A percentile compares a stretch with the other conserved stretches of the same genome.
Conservation (phyloP, 2,113 vertebrate genomes). For the Oreochromis aureus region DNA sequence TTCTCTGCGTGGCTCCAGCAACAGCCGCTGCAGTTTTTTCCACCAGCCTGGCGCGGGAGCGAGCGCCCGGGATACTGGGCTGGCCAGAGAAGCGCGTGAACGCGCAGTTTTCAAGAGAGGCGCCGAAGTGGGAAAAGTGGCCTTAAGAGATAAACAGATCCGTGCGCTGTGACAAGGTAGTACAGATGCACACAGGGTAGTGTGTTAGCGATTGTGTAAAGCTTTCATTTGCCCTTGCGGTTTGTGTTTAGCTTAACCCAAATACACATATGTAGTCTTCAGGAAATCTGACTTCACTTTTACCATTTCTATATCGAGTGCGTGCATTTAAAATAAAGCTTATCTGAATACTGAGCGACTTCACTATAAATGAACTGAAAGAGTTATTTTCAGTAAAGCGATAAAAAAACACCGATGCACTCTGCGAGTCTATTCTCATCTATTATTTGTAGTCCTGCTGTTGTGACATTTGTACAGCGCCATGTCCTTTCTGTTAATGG, state of each 20-base stretch:
- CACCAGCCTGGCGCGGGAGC: conserved; percentile 47
- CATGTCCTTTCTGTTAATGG: background rate
- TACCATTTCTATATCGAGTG: background rate
- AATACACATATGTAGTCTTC: background rate
- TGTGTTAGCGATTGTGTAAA: background rate
- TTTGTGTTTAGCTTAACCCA: background rate
- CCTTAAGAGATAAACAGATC: background rate
- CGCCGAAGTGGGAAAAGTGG: background rate
- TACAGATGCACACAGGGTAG: background rate
- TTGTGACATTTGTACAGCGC: background rate
- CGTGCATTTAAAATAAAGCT: background rate
- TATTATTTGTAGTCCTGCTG: background rate
- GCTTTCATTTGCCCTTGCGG: background rate
- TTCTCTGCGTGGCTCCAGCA: conserved; percentile 50
- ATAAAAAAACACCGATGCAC: background rate
- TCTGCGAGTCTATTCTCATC: background rate
- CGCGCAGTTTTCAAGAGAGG: conserved; percentile 31
- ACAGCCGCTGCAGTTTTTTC: conserved; percentile 63
- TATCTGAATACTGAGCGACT: background rate
- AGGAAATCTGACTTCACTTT: background rate
- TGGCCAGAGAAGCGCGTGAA: conserved; percentile 28
- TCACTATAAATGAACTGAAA: background rate
- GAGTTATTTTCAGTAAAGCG: background rate
- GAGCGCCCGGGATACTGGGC: conserved; percentile 50
- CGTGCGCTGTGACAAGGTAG: background rate